Base-by-base conservation (phyloP, 2,113 vertebrate species). In the Hucho hucho region DNA sequence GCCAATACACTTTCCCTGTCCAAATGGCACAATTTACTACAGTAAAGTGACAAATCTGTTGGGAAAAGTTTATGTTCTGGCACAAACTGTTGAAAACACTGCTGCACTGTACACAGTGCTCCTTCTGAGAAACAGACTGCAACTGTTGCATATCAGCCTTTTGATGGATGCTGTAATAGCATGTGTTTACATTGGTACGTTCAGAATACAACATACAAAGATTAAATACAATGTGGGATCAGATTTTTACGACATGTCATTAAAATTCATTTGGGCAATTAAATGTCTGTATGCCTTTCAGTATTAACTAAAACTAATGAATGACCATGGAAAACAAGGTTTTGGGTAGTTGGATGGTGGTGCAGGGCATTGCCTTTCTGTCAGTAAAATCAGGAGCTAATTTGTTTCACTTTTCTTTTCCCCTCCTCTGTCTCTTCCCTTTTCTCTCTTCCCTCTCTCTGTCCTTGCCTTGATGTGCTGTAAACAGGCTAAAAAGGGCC, bases 401-500 rank as follows among this genome's bases (percentile, higher is more conserved):
- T 91, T 90, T 92, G 89, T 92, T 93, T 93, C 88, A 93, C 89
- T 93, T 89, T 92, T 91, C 84, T 79, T 78, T 86, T 81, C 82
- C 86, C 9, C 37, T 43, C 37, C 81, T 87, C 83, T 87, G 81
- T 87, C 83, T 86, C 84, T 79, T 82, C 83, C 79, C 84, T 81
- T 76, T 84, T 80, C 85, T 83, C 84, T 81, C 79, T 84, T 79
- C 84, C 84, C 84, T 75, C 80, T 72, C 79, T 29, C 75, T 72
- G 49, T 81, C 83, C 74, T 86, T 71, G 86, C 91, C 92, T 93
- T 93, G 90, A 93, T 94, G 93, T 92, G 93, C 93, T 91, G 93
- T 94, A 94, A 94, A 94, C 93, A 93, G 90, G 92, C 92, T 43
- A 89, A 92, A 93, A 91, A 92, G 93, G 88, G 91, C 90, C 94